A percentile compares a stretch with the other conserved stretches of the same genome.
Conservation (phyloP, 2,888 invertebrate genomes). For the Drosophila diplacantha region DNA sequence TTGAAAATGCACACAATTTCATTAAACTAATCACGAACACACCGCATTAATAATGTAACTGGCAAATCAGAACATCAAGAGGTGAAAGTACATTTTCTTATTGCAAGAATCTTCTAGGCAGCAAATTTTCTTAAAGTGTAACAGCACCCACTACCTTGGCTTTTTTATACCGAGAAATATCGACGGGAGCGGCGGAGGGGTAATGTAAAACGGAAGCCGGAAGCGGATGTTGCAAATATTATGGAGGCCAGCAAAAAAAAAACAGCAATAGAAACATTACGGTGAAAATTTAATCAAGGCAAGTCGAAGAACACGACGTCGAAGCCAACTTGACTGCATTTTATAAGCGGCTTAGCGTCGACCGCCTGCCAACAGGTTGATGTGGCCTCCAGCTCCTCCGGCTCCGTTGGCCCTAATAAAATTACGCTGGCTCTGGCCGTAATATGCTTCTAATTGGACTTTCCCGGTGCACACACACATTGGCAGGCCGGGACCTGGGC, state of each 20-base stretch:
- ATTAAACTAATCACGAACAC: not conserved
- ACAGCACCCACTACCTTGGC: not conserved
- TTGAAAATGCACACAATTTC: slow-evolving; percentile 4
- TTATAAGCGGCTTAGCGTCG: slow-evolving; percentile 62
- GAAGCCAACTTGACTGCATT: slow-evolving; percentile 54
- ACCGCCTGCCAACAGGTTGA: slow-evolving; percentile 47
- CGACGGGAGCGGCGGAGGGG: slow-evolving; percentile 14
- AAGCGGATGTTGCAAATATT: slow-evolving; percentile 70
- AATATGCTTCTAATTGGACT: slow-evolving; percentile 68
- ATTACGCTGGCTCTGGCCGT: slow-evolving; percentile 56
- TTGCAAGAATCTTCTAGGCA: not conserved
- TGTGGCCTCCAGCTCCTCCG: slow-evolving; percentile 19
- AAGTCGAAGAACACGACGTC: slow-evolving; percentile 52
- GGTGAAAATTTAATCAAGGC: slow-evolving; percentile 72
- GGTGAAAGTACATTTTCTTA: not conserved
- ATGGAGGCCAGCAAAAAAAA: slow-evolving; percentile 56
- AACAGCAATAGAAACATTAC: slow-evolving; percentile 59
- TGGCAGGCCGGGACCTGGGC: slow-evolving; percentile 11
- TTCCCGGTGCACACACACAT: slow-evolving; percentile 33
- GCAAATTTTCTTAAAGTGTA: slow-evolving; percentile 12
- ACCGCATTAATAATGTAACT: not conserved
- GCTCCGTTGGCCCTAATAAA: slow-evolving; percentile 48
- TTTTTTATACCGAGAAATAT: slow-evolving; percentile 8
- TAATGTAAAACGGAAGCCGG: slow-evolving; percentile 66
- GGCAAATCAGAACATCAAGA: not conserved